Percentiles rank a stretch among this genome's conserved stretches.
phyloP scores from a whole-genome alignment of 2,888 invertebrate species.

The Epicampocera succincta region DNA sequence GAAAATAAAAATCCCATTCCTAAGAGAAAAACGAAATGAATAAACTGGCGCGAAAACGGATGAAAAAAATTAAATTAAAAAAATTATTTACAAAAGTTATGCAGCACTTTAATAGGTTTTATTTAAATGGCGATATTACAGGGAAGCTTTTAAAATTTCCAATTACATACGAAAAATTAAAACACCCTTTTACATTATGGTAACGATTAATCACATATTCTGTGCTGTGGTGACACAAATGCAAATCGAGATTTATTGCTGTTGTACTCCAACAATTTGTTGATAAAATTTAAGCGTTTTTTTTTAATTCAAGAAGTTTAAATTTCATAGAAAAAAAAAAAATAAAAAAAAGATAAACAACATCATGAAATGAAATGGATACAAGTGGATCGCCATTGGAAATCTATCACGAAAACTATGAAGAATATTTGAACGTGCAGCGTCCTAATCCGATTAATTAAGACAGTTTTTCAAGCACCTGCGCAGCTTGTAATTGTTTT shows the following conservation, averaged over 20 bases:
- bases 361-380: neutral
- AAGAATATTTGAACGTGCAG: neutral
- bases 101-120: no score
- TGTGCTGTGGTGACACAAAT: conserved; percentile 41
- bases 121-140: no score
- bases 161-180: neutral
- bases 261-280: conserved; percentile 16
- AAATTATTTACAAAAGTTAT: no score
- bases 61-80: no score
- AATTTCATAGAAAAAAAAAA: neutral
- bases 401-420: conserved; percentile 44
- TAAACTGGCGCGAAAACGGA: no score
- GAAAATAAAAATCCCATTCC: no score
- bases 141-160: no score
- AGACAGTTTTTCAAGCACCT: neutral
- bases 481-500: conserved; percentile 18
- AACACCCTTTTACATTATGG: conserved; percentile 25
- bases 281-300: neutral
- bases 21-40: no score
- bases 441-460: neutral
- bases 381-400: conserved; percentile 7
- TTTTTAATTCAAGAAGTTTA: neutral
- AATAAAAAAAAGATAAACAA: conserved; percentile 1
- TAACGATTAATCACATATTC: conserved; percentile 3
- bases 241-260: conserved; percentile 56